Evolutionary conservation across 1,140 invertebrate genomes (phyloP).

Genomic region (Drosophila nikananu): DNA sequence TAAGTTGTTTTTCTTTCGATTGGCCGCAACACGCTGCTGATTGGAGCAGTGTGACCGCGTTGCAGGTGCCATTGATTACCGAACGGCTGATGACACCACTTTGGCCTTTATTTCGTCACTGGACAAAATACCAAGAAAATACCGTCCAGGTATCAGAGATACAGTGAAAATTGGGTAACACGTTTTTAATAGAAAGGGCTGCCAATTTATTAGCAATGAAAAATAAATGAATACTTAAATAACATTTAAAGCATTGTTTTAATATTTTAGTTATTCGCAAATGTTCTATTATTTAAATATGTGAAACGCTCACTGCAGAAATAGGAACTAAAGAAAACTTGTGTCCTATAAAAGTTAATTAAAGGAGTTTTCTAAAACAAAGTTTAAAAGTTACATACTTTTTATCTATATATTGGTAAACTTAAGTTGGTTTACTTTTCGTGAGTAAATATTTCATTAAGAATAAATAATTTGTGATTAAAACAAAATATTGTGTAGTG

Average conservation of each 20-base stretch:
- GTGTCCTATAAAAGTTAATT: too few species aligned
- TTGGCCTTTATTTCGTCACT: conserved; percentile 25
- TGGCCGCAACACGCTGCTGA: conserved; percentile 47
- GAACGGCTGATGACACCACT: conserved; percentile 15
- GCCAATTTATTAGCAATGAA: background rate
- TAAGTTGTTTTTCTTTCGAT: conserved; percentile 32
- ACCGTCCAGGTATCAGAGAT: background rate
- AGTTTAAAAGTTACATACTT: too few species aligned
- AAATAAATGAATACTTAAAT: background rate
- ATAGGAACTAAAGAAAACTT: background rate
- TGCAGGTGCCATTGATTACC: conserved; percentile 7
- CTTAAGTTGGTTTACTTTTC: too few species aligned
- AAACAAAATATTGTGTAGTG: too few species aligned
- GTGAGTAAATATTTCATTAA: too few species aligned
- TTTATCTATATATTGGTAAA: too few species aligned
- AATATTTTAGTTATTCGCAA: background rate
- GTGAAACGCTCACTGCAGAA: background rate
- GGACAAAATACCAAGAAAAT: conserved; percentile 23
- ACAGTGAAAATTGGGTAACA: background rate
- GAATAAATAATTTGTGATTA: too few species aligned
- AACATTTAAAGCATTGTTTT: background rate
- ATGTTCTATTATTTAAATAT: background rate
- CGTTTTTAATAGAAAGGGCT: background rate
- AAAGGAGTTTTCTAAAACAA: too few species aligned
- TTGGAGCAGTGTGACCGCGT: conserved; percentile 40